phyloP scores from a whole-genome alignment of 2,797 vertebrate species.

The Macropus fuliginosus region DNA sequence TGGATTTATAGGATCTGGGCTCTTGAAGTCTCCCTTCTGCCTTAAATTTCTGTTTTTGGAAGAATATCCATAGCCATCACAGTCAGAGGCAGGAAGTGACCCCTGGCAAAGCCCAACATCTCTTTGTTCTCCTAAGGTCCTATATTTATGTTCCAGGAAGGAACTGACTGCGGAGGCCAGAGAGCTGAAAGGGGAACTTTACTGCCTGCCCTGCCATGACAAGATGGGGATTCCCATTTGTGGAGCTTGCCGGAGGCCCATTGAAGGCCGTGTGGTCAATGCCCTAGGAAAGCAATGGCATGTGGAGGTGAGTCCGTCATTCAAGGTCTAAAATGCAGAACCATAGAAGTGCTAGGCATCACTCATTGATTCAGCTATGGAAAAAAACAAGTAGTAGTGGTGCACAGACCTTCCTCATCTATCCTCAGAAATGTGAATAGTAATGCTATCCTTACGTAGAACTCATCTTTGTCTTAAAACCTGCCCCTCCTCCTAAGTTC shows the following conservation, averaged over 20 bases:
- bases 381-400: not conserved
- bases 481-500: not conserved
- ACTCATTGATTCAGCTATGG: not conserved
- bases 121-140: not conserved
- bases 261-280: constrained; percentile 87
- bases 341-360: not conserved
- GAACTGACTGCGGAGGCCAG: constrained; percentile 86
- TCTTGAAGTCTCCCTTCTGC: not conserved
- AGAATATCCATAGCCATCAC: not conserved
- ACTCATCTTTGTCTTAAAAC: not conserved
- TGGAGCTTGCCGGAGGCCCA: constrained; percentile 86
- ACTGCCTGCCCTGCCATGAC: constrained; percentile 87
- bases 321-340: not conserved
- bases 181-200: constrained; percentile 87
- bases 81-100: not conserved
- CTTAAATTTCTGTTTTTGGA: not conserved
- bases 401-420: not conserved
- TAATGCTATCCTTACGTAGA: not conserved
- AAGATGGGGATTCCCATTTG: constrained; percentile 89
- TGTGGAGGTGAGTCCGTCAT: constrained; percentile 83
- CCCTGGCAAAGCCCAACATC: not conserved
- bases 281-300: constrained; percentile 88
- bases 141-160: constrained; percentile 79
- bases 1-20: not conserved
- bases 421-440: rapidly evolving